phyloP scores from a whole-genome alignment of 35 echinoderm and acorn worm species.

The Stichopus chloronotus region DNA sequence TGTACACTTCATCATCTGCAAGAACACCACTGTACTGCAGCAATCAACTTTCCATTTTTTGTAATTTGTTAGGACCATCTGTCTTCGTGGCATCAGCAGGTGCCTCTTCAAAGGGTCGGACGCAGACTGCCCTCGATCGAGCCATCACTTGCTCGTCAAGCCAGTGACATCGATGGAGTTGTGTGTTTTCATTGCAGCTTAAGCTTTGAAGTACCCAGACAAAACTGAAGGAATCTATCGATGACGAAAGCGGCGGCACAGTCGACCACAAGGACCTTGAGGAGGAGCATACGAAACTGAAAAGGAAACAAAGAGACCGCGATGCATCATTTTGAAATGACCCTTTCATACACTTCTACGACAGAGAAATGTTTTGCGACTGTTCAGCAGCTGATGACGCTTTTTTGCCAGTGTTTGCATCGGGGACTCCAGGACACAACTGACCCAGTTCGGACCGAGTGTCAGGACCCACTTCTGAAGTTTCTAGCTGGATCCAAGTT shows the following conservation, averaged over 20 bases:
- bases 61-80: neutral
- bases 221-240: slow-evolving; percentile 79
- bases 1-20: no score
- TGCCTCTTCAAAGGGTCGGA: no score
- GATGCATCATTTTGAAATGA: neutral
- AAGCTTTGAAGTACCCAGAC: slow-evolving; percentile 78
- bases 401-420: neutral
- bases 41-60: neutral
- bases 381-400: neutral
- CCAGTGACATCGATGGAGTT: no score
- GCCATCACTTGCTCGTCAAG: no score
- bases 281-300: slow-evolving; percentile 87
- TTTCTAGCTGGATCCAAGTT: no score
- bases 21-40: neutral
- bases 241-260: slow-evolving; percentile 77
- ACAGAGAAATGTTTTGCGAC: neutral
- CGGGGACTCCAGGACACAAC: neutral
- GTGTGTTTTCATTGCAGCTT: slow-evolving; percentile 36
- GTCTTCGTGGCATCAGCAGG: neutral
- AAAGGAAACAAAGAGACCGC: slow-evolving; percentile 35
- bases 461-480: no score
- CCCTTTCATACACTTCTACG: neutral
- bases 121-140: no score
- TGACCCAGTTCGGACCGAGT: no score
- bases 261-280: slow-evolving; percentile 84